phyloP scores from a whole-genome alignment of 2,797 vertebrate species.

The Netta rufina region DNA sequence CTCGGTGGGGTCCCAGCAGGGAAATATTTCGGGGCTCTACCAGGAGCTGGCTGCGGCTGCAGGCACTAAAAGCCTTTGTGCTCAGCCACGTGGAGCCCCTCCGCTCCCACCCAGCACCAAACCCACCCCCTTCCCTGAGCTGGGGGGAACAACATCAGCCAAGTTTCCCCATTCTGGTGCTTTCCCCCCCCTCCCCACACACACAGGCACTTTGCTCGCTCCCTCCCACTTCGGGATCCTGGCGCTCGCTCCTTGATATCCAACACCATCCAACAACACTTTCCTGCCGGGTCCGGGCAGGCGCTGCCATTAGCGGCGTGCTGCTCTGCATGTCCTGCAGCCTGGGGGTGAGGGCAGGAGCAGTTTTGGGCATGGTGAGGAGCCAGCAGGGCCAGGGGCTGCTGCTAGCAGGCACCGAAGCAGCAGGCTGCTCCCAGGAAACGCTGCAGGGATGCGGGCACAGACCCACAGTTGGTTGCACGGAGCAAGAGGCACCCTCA shows the following conservation, averaged over 20 bases:
- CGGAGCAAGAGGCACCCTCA: background rate
- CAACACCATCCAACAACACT: conserved; percentile 57
- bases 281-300: conserved; percentile 41
- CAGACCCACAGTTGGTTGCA: background rate
- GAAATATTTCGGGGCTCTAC: background rate
- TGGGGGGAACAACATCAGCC: background rate
- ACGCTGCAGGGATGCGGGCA: fast-evolving
- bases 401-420: background rate
- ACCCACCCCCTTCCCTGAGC: background rate
- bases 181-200: background rate
- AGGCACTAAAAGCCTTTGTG: background rate
- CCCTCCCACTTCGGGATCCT: conserved; percentile 23
- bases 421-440: background rate
- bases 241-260: conserved; percentile 41
- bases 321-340: conserved; percentile 50
- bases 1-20: background rate
- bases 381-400: background rate
- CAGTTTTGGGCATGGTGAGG: background rate
- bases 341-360: background rate
- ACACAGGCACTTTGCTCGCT: background rate
- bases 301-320: conserved; percentile 56
- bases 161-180: background rate
- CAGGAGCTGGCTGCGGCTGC: background rate
- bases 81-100: background rate
- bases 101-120: fast-evolving